Base-by-base conservation (phyloP, 2,113 vertebrate species). In the Perca fluviatilis region DNA sequence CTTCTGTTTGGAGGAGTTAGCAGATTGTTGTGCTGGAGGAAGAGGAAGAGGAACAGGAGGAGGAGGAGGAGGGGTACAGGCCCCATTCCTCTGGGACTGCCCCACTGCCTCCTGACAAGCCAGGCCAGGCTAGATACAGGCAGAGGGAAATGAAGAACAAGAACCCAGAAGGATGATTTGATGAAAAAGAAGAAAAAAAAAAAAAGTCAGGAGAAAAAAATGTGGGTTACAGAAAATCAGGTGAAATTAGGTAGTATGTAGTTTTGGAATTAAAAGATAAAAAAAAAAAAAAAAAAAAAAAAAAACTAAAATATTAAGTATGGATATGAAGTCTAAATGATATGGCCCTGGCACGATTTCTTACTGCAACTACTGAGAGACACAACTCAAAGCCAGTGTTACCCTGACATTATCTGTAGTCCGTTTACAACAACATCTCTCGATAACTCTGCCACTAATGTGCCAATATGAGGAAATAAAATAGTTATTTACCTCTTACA, bases 1-100 rank as follows among this genome's bases (percentile, higher is more conserved):
- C 93, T 94, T 94, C 71, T 84, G 89, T 73, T 89, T 92, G 63
- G 93, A 76, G 60, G 91, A 78, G 86, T 86, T 88, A 81, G 85
- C 9, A 50, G 90, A 65, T 61, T 64, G 87, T 56, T 80, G 88
- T 84, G 90, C 72, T 69, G 81, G 43, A 81, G 85, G 63, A 87
- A 78, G 72, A 77, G 56, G 6, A 68, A 77, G 27, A 68, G 72
- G 27, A 75, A 8, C 21, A 77, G 76, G 60, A 73, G 49, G 57
- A 25, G 86, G 80, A n/a, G 49, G 65, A 30, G 84, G 84, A n/a
- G 82, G 82, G 81, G 82, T 64, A 75, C 82, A 83, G 54, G 66
- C 73, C 89, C 93, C 87, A 16, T 94, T 94, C 74, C 65, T 92
- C 87, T 89, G 93, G 80, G 91, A 72, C 85, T 87, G 89, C 15